phyloP scores from a whole-genome alignment of 2,113 vertebrate genomes.

The Pampusana beccarii region DNA sequence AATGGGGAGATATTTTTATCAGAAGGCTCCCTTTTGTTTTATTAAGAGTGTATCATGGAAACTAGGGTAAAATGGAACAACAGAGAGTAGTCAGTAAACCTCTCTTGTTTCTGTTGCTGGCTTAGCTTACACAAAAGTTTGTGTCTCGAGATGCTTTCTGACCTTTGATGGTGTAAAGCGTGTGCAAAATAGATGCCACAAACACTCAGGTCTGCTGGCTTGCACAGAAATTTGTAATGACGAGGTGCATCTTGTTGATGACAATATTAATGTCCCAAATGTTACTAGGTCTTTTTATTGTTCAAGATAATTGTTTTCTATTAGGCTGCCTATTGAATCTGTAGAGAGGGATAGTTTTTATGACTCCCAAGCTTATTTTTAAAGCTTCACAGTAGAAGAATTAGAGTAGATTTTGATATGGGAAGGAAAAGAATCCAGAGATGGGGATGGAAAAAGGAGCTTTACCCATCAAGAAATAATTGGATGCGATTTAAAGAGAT shows the following conservation, averaged over 20 bases:
- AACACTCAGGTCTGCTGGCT: neutral
- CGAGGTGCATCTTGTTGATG: slow-evolving; percentile 64
- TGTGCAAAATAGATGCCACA: slow-evolving; percentile 20
- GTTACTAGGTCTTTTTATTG: slow-evolving; percentile 72
- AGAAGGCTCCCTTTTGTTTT: slow-evolving; percentile 73
- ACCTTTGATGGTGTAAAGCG: neutral
- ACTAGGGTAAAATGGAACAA: slow-evolving; percentile 39
- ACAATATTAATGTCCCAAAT: slow-evolving; percentile 75
- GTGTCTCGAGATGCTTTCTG: neutral
- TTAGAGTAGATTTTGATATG: slow-evolving; percentile 52
- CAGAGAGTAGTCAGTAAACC: slow-evolving; percentile 1
- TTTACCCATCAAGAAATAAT: slow-evolving; percentile 27
- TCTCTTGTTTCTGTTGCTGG: neutral
- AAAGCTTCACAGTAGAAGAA: slow-evolving; percentile 56
- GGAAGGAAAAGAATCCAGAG: neutral
- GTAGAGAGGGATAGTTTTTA: slow-evolving; percentile 71
- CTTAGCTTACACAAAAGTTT: neutral
- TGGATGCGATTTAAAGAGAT: slow-evolving; percentile 24
- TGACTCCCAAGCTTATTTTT: slow-evolving; percentile 69
- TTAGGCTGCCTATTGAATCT: slow-evolving; percentile 75
- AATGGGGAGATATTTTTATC: slow-evolving; percentile 75
- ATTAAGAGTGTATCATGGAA: slow-evolving; percentile 69
- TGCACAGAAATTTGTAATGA: slow-evolving; percentile 38
- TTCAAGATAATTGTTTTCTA: slow-evolving; percentile 76
- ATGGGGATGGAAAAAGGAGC: neutral